Evolutionary conservation across 1,140 invertebrate species (phyloP).

Genomic region (Cryptotermes secundus): DNA sequence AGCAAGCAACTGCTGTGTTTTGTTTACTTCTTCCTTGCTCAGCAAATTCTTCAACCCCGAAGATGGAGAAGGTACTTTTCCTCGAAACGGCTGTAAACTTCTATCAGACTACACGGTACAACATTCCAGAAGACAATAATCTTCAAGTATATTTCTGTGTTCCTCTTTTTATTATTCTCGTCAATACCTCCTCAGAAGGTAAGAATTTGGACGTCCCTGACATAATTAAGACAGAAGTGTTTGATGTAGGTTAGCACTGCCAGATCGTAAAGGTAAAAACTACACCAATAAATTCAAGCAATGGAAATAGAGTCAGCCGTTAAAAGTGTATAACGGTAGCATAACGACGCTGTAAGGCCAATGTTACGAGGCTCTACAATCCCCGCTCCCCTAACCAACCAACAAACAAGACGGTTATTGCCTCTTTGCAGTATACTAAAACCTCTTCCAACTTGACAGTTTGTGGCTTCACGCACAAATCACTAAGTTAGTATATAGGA

Average conservation of each 20-base stretch:
- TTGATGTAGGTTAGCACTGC: neutral
- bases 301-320: neutral
- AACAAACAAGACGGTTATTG: conserved; percentile 13
- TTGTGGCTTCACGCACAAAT: neutral
- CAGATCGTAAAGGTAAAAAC: neutral
- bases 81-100: too few relatives aligned
- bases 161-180: too few relatives aligned
- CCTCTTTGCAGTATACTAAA: conserved; percentile 12
- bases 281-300: neutral
- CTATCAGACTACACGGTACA: too few relatives aligned
- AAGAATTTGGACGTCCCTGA: neutral
- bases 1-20: neutral
- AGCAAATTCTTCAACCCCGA: too few relatives aligned
- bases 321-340: conserved; percentile 16
- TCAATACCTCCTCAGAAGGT: too few relatives aligned
- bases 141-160: too few relatives aligned
- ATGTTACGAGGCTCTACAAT: neutral
- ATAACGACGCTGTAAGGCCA: neutral
- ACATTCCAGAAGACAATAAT: too few relatives aligned
- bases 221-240: neutral
- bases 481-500: neutral
- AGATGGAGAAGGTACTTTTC: too few relatives aligned
- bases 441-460: neutral
- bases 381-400: neutral
- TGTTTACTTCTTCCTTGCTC: too few relatives aligned